These are phyloP conservation scores for Epinotia nisella DNA, from an alignment of 2,888 invertebrate genomes.

Conservation along the genomic window DNA sequence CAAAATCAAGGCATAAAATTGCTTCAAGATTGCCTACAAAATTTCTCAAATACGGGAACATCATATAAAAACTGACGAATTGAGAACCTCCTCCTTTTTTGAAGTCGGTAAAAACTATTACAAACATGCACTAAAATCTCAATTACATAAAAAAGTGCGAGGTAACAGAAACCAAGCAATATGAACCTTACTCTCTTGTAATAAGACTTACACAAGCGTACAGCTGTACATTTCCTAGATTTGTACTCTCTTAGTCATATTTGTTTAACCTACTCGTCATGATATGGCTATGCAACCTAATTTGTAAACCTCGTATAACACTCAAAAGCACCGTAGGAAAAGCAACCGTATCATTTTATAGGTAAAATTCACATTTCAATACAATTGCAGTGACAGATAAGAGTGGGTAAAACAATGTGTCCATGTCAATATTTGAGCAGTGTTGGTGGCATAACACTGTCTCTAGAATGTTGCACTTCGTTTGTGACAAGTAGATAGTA, in stretches of 20 bases:
- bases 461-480: conserved; percentile 34
- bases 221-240: background rate
- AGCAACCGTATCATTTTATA: background rate
- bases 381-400: background rate
- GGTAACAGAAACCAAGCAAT: background rate
- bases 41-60: too few relatives aligned
- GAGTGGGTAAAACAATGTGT: background rate
- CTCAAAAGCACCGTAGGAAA: background rate
- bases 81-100: too few relatives aligned
- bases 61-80: too few relatives aligned
- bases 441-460: conserved; percentile 22
- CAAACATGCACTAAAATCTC: conserved; percentile 27
- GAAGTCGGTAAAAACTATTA: too few relatives aligned
- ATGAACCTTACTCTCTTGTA: background rate
- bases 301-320: conserved; percentile 13
- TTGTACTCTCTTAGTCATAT: conserved; percentile 7
- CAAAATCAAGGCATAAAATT: conserved; percentile 32
- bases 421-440: conserved; percentile 41
- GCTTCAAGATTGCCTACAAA: too few relatives aligned
- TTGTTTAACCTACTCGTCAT: conserved; percentile 42
- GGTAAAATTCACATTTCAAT: background rate
- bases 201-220: background rate
- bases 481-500: conserved; percentile 15
- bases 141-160: conserved; percentile 10
- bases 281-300: conserved; percentile 14